These are phyloP conservation scores for Theristus sp. DNA, from an alignment of 2,888 invertebrate species.

Conservation along the genomic window DNA sequence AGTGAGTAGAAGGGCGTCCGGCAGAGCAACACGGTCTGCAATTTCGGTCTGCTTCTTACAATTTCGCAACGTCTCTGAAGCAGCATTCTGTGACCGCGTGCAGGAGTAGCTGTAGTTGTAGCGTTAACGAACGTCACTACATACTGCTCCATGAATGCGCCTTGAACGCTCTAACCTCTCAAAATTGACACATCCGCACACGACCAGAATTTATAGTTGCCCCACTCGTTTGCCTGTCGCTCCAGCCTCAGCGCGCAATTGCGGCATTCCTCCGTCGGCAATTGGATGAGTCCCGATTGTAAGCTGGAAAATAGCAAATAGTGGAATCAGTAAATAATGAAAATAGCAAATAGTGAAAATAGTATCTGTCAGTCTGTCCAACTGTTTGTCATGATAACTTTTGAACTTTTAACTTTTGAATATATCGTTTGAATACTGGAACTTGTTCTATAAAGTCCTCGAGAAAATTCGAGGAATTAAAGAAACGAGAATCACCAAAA, in stretches of 20 bases:
- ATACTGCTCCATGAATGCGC: too few relatives aligned
- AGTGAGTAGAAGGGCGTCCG: too few relatives aligned
- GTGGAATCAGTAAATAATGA: too few relatives aligned
- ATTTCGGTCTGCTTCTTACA: background rate
- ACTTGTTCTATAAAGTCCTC: background rate
- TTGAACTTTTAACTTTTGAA: too few relatives aligned
- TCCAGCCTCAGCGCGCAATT: slow-evolving; percentile 75
- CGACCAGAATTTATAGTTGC: slow-evolving; percentile 74
- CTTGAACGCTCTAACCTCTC: too few relatives aligned
- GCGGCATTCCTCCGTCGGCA: slow-evolving; percentile 60
- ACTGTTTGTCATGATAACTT: too few relatives aligned
- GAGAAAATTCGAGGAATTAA: too few relatives aligned
- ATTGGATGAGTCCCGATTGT: slow-evolving; percentile 55
- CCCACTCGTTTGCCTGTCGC: slow-evolving; percentile 78
- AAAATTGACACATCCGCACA: slow-evolving; percentile 58
- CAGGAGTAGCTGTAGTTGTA: background rate
- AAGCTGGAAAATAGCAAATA: slow-evolving; percentile 43
- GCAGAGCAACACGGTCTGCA: too few relatives aligned
- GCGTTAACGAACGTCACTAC: background rate
- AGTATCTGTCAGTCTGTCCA: too few relatives aligned
- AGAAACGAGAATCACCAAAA: too few relatives aligned
- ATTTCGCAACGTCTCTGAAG: background rate
- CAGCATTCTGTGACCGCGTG: background rate
- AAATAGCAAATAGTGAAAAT: too few relatives aligned
- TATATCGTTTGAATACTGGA: background rate